Evolutionary conservation across 2,888 invertebrate genomes (phyloP), one percentile per base, ranked within the genome.

Genomic region (Mycalesis mineus): DNA sequence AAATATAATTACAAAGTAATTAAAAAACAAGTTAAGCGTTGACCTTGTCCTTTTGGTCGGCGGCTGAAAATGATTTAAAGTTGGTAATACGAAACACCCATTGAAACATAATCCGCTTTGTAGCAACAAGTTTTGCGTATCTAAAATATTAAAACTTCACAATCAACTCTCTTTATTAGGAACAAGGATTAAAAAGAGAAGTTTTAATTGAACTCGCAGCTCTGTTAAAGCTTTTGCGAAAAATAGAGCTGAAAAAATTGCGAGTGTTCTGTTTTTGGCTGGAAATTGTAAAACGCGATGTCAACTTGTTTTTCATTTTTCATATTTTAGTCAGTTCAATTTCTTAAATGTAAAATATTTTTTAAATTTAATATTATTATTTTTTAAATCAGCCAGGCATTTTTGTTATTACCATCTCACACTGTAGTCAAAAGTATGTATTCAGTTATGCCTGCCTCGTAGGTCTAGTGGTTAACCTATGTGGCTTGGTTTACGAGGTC

Each of bases 131-230:
- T 45, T 45, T 44, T 45, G 29, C 29, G 29, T 31, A 47, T 47
- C 47, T 13, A 47, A 50, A 50, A 50, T 40, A 41, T 41, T 39
- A 42, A 42, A 52, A 33, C 33, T 52, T 41, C 41, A 42, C 52
- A 33, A 42, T 52, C 52, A 33, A 52, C 33, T 52, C 42, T 15
- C 52, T 52, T 42, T 52, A 52, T 52, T 52, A 52, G 52, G 17
- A 52, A 33, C 52, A 52, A 31, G 42, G 52, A 52, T 52, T 52
- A 52, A 52, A 52, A 52, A 52, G 52, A 41, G 42, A 42, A 52
- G 41, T 52, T 52, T 52, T 52, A 52, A 52, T 52, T 52, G 41
- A 52, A 52, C 52, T 52, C 33, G 42, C 52, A 52, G 42, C 52
- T 52, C 52, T 42, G 52, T 52, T 52, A 52, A 52, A 52, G 52